phyloP scores from a whole-genome alignment of 2,888 invertebrate species.

The Caenorhabditis uteleia region DNA sequence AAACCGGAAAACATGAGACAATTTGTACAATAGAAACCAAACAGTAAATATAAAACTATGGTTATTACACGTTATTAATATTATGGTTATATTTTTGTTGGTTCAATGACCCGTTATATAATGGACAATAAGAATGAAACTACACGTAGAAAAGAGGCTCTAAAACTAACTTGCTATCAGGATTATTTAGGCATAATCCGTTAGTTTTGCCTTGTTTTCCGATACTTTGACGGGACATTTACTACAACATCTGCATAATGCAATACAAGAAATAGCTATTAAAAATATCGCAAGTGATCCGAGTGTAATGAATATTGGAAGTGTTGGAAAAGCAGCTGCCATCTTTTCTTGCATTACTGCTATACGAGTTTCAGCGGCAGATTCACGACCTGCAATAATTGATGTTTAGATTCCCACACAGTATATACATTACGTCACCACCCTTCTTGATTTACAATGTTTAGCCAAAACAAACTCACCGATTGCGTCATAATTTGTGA shows the following conservation, averaged over 20 bases:
- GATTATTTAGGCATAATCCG: slow-evolving; percentile 29
- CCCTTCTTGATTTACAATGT: slow-evolving; percentile 21
- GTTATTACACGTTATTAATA: too few relatives aligned
- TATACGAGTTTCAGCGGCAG: slow-evolving; percentile 42
- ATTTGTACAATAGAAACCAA: too few relatives aligned
- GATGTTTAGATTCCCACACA: too few relatives aligned
- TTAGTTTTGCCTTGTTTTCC: slow-evolving; percentile 42
- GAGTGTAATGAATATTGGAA: slow-evolving; percentile 20
- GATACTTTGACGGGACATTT: slow-evolving; percentile 38
- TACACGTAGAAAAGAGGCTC: too few relatives aligned
- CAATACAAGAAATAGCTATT: slow-evolving; percentile 12
- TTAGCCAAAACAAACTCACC: slow-evolving; percentile 26
- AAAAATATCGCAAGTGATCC: slow-evolving; percentile 13
- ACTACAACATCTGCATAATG: slow-evolving; percentile 29
- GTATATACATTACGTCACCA: too few relatives aligned
- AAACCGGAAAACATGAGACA: too few relatives aligned
- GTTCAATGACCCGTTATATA: too few relatives aligned
- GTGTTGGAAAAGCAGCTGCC: slow-evolving; percentile 6
- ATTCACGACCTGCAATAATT: slow-evolving; percentile 42
- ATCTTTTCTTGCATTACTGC: slow-evolving; percentile 18
- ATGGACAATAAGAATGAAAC: too few relatives aligned
- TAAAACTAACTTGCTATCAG: too few relatives aligned
- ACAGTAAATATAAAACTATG: too few relatives aligned
- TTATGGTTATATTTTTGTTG: too few relatives aligned
- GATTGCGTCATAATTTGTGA: slow-evolving; percentile 61